Percentiles rank a stretch among this genome's conserved stretches.
Conservation (phyloP, 2,888 invertebrate species). For the Salpingus planirostris region DNA sequence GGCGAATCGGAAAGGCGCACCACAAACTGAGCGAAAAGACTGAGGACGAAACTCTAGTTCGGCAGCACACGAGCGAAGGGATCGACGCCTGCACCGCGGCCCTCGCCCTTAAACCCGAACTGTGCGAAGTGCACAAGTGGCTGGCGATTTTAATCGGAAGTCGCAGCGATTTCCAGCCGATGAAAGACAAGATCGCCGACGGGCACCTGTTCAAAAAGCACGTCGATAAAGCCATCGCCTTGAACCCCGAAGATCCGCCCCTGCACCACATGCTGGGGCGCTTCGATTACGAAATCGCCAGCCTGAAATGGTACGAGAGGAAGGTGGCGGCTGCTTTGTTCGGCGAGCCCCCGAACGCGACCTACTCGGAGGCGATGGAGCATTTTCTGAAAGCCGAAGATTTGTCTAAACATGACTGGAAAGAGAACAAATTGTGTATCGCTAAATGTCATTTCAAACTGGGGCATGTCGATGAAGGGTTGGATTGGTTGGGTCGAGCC, state of each 20-base stretch:
- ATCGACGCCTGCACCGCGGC: conserved; percentile 48
- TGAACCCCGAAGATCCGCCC: conserved; percentile 52
- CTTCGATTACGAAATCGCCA: conserved; percentile 55
- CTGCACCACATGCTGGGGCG: conserved; percentile 61
- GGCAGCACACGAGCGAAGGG: conserved; percentile 39
- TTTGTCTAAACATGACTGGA: conserved; percentile 45
- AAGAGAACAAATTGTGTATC: conserved; percentile 49
- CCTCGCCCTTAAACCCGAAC: conserved; percentile 42
- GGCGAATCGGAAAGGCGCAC: conserved; percentile 36
- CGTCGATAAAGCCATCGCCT: conserved; percentile 52
- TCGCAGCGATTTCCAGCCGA: conserved; percentile 50
- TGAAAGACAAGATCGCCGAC: conserved; percentile 56
- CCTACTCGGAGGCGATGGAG: conserved; percentile 52
- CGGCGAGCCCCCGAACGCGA: conserved; percentile 53
- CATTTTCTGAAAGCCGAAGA: conserved; percentile 48
- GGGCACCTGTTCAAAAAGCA: conserved; percentile 60
- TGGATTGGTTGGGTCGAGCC: conserved; percentile 43
- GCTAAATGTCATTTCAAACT: conserved; percentile 50
- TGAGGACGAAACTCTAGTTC: conserved; percentile 20
- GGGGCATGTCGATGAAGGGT: conserved; percentile 43
- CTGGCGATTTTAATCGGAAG: conserved; percentile 59
- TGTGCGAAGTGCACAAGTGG: conserved; percentile 63
- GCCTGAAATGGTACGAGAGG: conserved; percentile 47
- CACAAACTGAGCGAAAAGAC: conserved; percentile 26
- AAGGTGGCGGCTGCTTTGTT: conserved; percentile 56